A percentile compares a stretch with the other conserved stretches of the same genome.
These are phyloP conservation scores for Pangasius larnaudii DNA, from an alignment of 2,797 vertebrate genomes.

Conservation along the genomic window DNA sequence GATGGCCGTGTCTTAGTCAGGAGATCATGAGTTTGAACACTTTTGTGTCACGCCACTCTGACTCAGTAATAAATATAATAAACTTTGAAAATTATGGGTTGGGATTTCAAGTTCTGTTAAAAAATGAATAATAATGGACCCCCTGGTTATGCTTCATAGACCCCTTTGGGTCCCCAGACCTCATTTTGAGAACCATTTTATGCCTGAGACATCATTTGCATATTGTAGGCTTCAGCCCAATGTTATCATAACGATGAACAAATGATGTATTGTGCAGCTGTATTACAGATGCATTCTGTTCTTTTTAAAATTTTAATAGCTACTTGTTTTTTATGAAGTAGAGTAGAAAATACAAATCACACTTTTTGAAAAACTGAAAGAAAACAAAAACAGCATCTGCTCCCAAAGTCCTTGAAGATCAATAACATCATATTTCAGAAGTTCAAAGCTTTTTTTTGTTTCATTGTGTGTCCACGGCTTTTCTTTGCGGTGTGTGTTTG, in stretches of 20 bases:
- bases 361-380: neutral
- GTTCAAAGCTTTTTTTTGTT: slow-evolving; percentile 16
- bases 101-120: neutral
- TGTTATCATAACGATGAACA: neutral
- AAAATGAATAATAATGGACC: neutral
- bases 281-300: neutral
- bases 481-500: neutral
- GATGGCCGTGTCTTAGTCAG: neutral
- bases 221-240: too few species aligned
- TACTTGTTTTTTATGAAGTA: neutral
- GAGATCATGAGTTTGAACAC: neutral
- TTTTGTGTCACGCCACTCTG: too few species aligned
- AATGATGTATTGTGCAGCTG: neutral
- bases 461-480: neutral
- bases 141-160: neutral
- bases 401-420: slow-evolving; percentile 28
- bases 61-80: neutral
- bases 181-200: neutral
- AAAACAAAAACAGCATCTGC: slow-evolving; percentile 20
- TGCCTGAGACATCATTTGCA: neutral
- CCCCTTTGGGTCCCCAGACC: neutral
- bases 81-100: neutral
- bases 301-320: neutral
- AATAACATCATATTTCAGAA: slow-evolving; percentile 8
- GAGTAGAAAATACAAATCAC: neutral